Percentiles rank a stretch among this genome's conserved stretches.
Evolutionary conservation across 2,797 vertebrate species (phyloP).

Genomic region (Poecilia wingei): DNA sequence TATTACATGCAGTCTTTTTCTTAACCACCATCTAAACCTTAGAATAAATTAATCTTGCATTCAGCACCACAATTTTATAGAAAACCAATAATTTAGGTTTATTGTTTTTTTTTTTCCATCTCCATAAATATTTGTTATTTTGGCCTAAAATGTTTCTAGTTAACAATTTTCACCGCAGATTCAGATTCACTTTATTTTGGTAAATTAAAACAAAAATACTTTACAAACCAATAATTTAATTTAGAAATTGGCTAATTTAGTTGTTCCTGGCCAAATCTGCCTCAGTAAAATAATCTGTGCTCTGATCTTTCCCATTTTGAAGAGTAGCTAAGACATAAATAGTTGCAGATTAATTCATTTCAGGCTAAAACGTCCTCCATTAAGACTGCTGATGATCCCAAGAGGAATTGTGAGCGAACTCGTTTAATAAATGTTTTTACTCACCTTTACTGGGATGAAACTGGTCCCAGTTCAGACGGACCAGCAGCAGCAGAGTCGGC

Average conservation of each 20-base stretch:
- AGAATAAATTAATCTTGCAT: not conserved
- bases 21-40: not conserved
- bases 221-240: no score
- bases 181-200: no score
- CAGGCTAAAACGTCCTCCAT: not conserved
- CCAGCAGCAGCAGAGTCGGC: constrained; percentile 27
- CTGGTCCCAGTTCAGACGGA: constrained; percentile 16
- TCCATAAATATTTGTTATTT: no score
- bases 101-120: not conserved
- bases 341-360: not conserved
- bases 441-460: constrained; percentile 20
- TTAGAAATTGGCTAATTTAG: no score
- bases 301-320: not conserved
- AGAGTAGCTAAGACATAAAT: not conserved
- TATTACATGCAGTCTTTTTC: constrained; percentile 6
- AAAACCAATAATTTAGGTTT: not conserved
- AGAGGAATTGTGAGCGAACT: not conserved
- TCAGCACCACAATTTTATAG: not conserved
- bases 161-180: no score
- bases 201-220: no score
- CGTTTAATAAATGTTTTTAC: not conserved
- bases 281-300: not conserved
- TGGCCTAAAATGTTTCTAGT: no score
- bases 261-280: not conserved
- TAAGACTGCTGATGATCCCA: not conserved